These are phyloP conservation scores for Cistogaster globosa DNA, from an alignment of 2,888 invertebrate species.

Conservation along the genomic window DNA sequence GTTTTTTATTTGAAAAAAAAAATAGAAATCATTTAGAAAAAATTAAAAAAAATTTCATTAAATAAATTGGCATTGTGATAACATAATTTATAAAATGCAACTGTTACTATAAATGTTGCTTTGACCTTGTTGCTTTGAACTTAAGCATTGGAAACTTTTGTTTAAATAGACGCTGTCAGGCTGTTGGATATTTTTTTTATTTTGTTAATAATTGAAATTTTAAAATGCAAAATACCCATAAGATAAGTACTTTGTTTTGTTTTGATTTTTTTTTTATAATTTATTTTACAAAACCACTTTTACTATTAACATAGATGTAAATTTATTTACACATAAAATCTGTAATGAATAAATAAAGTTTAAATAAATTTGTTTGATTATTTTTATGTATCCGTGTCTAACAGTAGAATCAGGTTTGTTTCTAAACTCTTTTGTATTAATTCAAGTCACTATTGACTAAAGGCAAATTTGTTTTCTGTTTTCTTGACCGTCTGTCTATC, in stretches of 20 bases:
- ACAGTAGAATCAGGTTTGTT: slow-evolving; percentile 60
- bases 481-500: slow-evolving; percentile 15
- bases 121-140: slow-evolving; percentile 58
- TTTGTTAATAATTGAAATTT: slow-evolving; percentile 12
- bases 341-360: slow-evolving; percentile 18
- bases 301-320: slow-evolving; percentile 8
- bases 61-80: too few relatives aligned
- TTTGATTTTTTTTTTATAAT: slow-evolving; percentile 12
- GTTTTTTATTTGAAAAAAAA: too few relatives aligned
- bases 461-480: slow-evolving; percentile 24
- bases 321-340: slow-evolving; percentile 8
- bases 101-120: neutral
- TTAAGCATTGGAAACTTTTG: slow-evolving; percentile 11
- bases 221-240: slow-evolving; percentile 39
- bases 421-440: slow-evolving; percentile 53
- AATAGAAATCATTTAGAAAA: too few relatives aligned
- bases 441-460: neutral
- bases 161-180: neutral
- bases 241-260: slow-evolving; percentile 30
- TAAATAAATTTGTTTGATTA: neutral
- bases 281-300: slow-evolving; percentile 14
- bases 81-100: too few relatives aligned
- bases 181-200: slow-evolving; percentile 16
- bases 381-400: neutral
- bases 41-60: too few relatives aligned